These are phyloP conservation scores for Isotomurus palustris DNA, from an alignment of 2,888 invertebrate species.

Conservation along the genomic window DNA sequence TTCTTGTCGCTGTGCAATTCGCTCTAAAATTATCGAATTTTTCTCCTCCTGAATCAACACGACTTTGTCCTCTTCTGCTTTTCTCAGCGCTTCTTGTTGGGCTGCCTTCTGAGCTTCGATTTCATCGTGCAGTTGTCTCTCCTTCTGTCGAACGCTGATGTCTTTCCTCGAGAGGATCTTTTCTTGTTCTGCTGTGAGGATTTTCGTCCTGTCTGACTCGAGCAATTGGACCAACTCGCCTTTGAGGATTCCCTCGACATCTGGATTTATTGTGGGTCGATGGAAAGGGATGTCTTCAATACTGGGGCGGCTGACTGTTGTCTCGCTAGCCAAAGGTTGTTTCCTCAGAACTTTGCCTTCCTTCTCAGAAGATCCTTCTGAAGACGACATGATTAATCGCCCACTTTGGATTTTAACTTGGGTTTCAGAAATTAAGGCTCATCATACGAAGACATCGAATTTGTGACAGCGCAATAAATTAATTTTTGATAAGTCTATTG, in stretches of 20 bases:
- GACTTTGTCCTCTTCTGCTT: constrained; percentile 4
- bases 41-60: background rate
- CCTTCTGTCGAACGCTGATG: background rate
- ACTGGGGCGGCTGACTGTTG: no score
- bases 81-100: background rate
- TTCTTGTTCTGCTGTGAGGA: background rate
- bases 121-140: background rate
- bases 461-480: no score
- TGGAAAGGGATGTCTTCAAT: no score
- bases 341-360: no score
- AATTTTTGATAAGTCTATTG: no score
- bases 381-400: no score
- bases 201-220: background rate
- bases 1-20: background rate
- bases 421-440: no score
- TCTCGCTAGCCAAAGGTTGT: no score
- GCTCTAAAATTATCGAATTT: background rate
- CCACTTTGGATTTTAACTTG: no score
- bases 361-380: no score
- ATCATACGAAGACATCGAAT: no score
- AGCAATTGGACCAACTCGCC: background rate
- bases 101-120: background rate
- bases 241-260: background rate
- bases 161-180: background rate
- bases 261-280: background rate